Percentiles rank a stretch among this genome's conserved stretches.
phyloP scores from a whole-genome alignment of 1,140 invertebrate species.

The Panulirus ornatus region DNA sequence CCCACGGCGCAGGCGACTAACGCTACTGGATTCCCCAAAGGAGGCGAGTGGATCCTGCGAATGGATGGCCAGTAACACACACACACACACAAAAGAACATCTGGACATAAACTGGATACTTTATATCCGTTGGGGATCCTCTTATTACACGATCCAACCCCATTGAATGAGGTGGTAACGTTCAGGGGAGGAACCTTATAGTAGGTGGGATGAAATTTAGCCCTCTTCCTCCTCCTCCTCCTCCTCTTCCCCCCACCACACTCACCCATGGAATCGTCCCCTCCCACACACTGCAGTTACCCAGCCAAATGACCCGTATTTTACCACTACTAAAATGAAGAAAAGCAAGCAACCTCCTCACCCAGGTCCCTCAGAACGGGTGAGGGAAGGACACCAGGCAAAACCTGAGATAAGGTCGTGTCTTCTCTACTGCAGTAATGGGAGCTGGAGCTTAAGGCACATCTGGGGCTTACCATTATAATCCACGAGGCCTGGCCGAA shows the following conservation, averaged over 20 bases:
- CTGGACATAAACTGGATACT: no score
- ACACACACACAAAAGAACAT: no score
- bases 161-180: constrained; percentile 31
- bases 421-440: no score
- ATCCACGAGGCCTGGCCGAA: constrained; percentile 7
- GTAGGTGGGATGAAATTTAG: background rate
- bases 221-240: background rate
- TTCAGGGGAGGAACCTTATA: background rate
- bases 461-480: constrained; percentile 30
- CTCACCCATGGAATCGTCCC: background rate
- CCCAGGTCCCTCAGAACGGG: no score
- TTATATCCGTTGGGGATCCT: no score
- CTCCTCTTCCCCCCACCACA: background rate
- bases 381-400: no score
- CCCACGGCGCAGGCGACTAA: no score
- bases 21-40: no score
- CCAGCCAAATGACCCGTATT: constrained; percentile 16
- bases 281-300: constrained; percentile 7
- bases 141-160: background rate
- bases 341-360: constrained; percentile 20
- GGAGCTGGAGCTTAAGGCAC: background rate
- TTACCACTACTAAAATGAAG: constrained; percentile 31
- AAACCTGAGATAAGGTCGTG: no score
- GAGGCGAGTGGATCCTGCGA: no score
- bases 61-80: no score